phyloP scores from a whole-genome alignment of 1,140 invertebrate species.

The Habropoda laboriosa region DNA sequence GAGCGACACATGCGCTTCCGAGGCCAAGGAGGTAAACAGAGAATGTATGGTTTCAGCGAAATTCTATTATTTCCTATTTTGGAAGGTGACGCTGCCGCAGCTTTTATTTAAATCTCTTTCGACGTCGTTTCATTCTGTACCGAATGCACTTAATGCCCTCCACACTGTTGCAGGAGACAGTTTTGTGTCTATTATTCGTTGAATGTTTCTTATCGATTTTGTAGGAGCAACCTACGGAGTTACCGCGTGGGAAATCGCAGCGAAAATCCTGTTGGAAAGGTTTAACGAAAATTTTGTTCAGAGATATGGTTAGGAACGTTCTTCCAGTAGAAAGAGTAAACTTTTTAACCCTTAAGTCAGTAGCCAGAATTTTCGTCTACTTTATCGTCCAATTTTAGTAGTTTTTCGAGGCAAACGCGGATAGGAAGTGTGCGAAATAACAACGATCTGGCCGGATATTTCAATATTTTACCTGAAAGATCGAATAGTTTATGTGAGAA shows the following conservation, averaged over 20 bases:
- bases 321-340: too few relatives aligned
- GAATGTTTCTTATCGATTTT: not conserved
- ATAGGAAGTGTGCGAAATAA: too few relatives aligned
- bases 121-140: constrained; percentile 10
- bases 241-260: not conserved
- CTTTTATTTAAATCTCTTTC: constrained; percentile 53
- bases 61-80: constrained; percentile 61
- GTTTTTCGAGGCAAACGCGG: too few relatives aligned
- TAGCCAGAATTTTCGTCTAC: too few relatives aligned
- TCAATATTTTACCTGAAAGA: too few relatives aligned
- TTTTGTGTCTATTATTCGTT: constrained; percentile 15
- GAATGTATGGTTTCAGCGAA: constrained; percentile 18
- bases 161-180: not conserved
- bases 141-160: constrained; percentile 31
- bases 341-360: too few relatives aligned
- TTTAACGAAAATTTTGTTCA: not conserved
- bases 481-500: too few relatives aligned
- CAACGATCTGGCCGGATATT: too few relatives aligned
- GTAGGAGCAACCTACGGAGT: not conserved
- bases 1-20: constrained; percentile 32
- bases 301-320: too few relatives aligned
- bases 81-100: constrained; percentile 22
- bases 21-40: constrained; percentile 12
- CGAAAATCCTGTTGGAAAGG: not conserved
- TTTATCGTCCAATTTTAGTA: too few relatives aligned